Conservation (phyloP, 2,888 invertebrate species). For the Merodon equestris region DNA sequence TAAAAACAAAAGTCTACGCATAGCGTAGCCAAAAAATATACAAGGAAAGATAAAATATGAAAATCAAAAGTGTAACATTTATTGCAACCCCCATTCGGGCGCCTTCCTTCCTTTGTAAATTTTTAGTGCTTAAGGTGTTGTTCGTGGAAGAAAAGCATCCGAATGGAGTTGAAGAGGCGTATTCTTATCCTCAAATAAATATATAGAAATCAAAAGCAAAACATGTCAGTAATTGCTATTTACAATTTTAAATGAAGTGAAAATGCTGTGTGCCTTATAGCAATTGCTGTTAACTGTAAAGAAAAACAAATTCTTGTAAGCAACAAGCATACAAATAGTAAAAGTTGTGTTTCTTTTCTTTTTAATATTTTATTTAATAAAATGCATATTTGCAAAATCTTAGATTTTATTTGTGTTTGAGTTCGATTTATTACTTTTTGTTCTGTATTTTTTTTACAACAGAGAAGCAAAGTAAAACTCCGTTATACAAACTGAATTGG, state of each 20-base stretch:
- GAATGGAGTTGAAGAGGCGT: slow-evolving; percentile 40
- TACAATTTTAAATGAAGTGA: slow-evolving; percentile 79
- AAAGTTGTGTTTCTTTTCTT: slow-evolving; percentile 52
- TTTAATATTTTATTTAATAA: slow-evolving; percentile 67
- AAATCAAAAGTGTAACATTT: slow-evolving; percentile 17
- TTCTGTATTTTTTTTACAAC: slow-evolving; percentile 29
- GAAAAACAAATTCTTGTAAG: slow-evolving; percentile 69
- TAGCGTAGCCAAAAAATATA: slow-evolving; percentile 55
- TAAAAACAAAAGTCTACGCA: slow-evolving; percentile 53
- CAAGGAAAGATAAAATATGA: slow-evolving; percentile 43
- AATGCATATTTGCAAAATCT: slow-evolving; percentile 17
- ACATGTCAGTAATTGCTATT: slow-evolving; percentile 75
- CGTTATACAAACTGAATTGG: slow-evolving; percentile 37
- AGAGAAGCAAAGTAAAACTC: neutral
- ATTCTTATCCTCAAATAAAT: neutral
- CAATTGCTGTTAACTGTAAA: slow-evolving; percentile 82
- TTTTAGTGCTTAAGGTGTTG: slow-evolving; percentile 70
- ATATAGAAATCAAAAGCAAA: slow-evolving; percentile 31
- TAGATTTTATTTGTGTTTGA: slow-evolving; percentile 19
- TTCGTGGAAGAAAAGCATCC: slow-evolving; percentile 53
- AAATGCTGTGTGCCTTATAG: slow-evolving; percentile 91
- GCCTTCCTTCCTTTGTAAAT: slow-evolving; percentile 68
- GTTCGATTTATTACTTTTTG: slow-evolving; percentile 13
- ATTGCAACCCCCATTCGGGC: slow-evolving; percentile 44
- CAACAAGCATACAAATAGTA: slow-evolving; percentile 54